Evolutionary conservation across 2,113 vertebrate species (phyloP).

Genomic region (Vanacampus margaritifer): DNA sequence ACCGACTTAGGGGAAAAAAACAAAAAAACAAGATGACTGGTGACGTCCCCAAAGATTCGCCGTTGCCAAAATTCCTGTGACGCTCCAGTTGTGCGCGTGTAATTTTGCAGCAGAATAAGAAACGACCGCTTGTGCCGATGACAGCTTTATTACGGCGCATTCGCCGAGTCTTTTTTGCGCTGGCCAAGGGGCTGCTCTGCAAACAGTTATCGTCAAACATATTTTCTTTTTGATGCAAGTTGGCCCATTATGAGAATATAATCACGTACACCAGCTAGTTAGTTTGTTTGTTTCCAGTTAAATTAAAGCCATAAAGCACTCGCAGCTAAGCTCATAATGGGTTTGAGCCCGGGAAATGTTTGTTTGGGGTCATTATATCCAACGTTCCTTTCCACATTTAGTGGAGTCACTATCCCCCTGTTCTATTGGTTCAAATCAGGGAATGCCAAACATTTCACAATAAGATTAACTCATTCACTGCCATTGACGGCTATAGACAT

Average conservation of each 20-base stretch:
- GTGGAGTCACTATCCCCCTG: neutral
- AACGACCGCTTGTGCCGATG: neutral
- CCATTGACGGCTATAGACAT: no score
- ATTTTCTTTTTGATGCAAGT: neutral
- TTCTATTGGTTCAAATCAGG: neutral
- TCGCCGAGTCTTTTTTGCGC: neutral
- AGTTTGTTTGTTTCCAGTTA: neutral
- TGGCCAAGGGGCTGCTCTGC: neutral
- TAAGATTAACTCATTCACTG: no score
- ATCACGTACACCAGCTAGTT: neutral
- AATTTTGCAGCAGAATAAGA: constrained; percentile 3
- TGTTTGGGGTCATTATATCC: neutral
- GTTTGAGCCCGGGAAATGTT: neutral
- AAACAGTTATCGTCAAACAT: neutral
- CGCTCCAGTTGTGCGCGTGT: neutral
- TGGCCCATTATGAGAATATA: neutral
- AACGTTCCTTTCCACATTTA: neutral
- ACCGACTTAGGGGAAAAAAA: neutral
- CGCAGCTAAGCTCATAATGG: neutral
- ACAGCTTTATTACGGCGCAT: constrained; percentile 2
- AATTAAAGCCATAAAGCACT: constrained; percentile 6
- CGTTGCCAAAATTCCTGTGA: neutral
- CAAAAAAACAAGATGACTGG: neutral
- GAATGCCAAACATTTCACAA: neutral
- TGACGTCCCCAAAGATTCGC: neutral